phyloP scores from a whole-genome alignment of 2,888 invertebrate genomes.

The Eupithecia exiguata region DNA sequence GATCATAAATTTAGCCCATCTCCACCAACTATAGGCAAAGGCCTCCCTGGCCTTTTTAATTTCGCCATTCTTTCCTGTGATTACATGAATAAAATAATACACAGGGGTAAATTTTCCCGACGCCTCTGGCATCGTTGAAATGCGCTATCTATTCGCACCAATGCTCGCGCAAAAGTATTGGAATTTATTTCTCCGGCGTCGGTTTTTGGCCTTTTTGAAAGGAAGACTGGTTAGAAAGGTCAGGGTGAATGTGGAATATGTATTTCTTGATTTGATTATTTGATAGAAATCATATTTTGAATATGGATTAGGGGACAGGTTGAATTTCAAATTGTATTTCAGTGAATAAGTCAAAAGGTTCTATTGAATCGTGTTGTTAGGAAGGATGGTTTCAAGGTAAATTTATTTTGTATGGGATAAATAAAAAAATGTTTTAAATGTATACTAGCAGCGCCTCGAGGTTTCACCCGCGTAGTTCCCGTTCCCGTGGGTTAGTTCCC shows the following conservation, averaged over 20 bases:
- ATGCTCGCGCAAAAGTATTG: slow-evolving; percentile 40
- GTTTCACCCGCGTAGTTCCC: too few species aligned
- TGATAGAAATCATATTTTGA: neutral
- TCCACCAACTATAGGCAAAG: neutral
- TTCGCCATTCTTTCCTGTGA: neutral
- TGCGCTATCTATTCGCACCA: slow-evolving; percentile 47
- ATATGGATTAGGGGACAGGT: neutral
- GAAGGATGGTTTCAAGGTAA: neutral
- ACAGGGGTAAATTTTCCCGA: neutral
- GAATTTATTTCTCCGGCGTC: slow-evolving; percentile 46
- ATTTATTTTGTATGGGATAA: neutral
- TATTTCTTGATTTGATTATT: neutral
- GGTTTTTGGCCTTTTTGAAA: slow-evolving; percentile 37
- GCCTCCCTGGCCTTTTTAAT: neutral
- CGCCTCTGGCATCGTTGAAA: slow-evolving; percentile 22
- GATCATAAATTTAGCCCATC: too few species aligned
- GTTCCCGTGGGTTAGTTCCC: too few species aligned
- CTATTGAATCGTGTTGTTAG: neutral
- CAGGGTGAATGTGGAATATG: slow-evolving; percentile 1
- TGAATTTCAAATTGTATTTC: neutral
- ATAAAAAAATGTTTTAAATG: neutral
- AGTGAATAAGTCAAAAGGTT: neutral
- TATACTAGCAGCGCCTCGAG: too few species aligned
- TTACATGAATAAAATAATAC: slow-evolving; percentile 2
- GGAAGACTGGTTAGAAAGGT: slow-evolving; percentile 22